Evolutionary conservation across 1,140 invertebrate genomes (phyloP).

Genomic region (Tribolium castaneum): DNA sequence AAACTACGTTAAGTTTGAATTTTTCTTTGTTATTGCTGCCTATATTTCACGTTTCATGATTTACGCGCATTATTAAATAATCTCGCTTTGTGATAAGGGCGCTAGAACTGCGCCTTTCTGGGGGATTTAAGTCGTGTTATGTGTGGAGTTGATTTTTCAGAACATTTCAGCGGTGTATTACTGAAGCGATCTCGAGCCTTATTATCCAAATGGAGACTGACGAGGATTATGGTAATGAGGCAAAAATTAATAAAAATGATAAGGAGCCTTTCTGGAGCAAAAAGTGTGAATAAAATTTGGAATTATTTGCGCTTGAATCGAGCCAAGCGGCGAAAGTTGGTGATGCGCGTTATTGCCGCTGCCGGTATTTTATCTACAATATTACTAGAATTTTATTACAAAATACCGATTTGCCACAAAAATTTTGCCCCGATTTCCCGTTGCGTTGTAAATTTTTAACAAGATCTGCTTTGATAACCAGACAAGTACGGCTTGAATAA

Average conservation of each 20-base stretch:
- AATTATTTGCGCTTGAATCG: slow-evolving; percentile 42
- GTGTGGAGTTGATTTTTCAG: neutral
- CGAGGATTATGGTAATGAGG: slow-evolving; percentile 46
- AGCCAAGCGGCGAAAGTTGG: neutral
- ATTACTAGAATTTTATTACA: slow-evolving; percentile 31
- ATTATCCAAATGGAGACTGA: slow-evolving; percentile 28
- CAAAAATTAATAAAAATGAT: slow-evolving; percentile 48
- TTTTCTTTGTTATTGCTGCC: neutral
- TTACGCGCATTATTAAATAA: neutral
- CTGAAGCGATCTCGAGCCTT: neutral
- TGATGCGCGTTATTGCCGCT: slow-evolving; percentile 30
- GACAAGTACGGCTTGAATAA: no score
- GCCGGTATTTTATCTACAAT: slow-evolving; percentile 36
- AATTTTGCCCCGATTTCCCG: neutral
- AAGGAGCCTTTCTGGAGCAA: slow-evolving; percentile 37
- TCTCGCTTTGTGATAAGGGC: neutral
- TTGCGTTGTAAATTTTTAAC: neutral
- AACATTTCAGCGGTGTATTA: no score
- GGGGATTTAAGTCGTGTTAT: no score
- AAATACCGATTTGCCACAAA: slow-evolving; percentile 20
- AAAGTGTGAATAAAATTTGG: slow-evolving; percentile 45
- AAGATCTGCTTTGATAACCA: no score
- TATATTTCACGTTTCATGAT: neutral
- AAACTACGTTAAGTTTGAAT: neutral
- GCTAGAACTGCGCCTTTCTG: neutral